phyloP scores from a whole-genome alignment of 2,888 invertebrate species.

The Metacarcinus magister region DNA sequence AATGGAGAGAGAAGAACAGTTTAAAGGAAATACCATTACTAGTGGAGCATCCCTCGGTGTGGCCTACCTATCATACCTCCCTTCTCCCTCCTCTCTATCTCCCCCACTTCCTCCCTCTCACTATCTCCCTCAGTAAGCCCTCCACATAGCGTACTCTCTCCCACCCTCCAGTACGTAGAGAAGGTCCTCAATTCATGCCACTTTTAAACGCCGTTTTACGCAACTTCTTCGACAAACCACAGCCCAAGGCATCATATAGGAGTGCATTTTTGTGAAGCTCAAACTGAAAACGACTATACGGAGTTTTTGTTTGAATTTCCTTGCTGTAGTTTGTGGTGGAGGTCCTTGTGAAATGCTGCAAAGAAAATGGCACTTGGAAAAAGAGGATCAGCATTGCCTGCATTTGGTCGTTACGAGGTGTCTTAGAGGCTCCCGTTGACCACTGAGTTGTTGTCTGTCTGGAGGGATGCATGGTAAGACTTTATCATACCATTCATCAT shows the following conservation, averaged over 20 bases:
- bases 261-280: constrained; percentile 34
- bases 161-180: constrained; percentile 11
- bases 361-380: constrained; percentile 6
- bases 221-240: constrained; percentile 22
- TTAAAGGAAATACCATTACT: background rate
- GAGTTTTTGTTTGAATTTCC: background rate
- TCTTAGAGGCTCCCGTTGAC: constrained; percentile 29
- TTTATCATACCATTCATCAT: background rate
- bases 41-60: constrained; percentile 15
- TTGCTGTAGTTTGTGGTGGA: constrained; percentile 26
- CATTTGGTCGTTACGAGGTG: background rate
- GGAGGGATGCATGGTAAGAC: constrained; percentile 37
- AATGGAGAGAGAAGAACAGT: background rate
- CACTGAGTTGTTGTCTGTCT: background rate
- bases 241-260: background rate
- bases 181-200: constrained; percentile 1
- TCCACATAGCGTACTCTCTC: background rate
- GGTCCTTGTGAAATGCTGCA: background rate
- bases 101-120: background rate
- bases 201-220: background rate
- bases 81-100: background rate
- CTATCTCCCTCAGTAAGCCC: background rate
- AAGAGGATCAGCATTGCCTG: constrained; percentile 3
- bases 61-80: background rate
- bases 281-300: background rate